phyloP scores from a whole-genome alignment of 2,797 vertebrate species.

The Myoxocephalus aenaeus region DNA sequence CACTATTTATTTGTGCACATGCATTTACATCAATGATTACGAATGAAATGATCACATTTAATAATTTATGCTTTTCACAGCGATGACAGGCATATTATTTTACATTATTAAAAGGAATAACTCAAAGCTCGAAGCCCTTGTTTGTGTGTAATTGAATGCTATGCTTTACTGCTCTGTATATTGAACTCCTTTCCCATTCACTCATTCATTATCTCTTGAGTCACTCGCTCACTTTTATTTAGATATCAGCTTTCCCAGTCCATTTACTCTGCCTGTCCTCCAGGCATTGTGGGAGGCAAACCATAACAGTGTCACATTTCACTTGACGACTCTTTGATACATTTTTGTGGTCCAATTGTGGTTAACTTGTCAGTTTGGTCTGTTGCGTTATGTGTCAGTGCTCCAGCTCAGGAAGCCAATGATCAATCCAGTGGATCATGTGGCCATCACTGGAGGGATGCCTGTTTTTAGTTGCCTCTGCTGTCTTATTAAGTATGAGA shows the following conservation, averaged over 20 bases:
- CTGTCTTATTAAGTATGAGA: slow-evolving; percentile 34
- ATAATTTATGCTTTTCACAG: slow-evolving; percentile 38
- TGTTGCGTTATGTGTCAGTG: slow-evolving; percentile 39
- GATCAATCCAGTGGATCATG: slow-evolving; percentile 39
- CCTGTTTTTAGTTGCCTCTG: slow-evolving; percentile 32
- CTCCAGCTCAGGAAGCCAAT: slow-evolving; percentile 35
- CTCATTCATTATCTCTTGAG: slow-evolving; percentile 16
- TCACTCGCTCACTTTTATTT: slow-evolving; percentile 28
- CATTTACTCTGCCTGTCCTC: slow-evolving; percentile 44
- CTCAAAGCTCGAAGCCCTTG: neutral
- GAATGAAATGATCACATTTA: slow-evolving; percentile 39
- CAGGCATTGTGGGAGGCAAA: slow-evolving; percentile 56
- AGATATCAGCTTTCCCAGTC: slow-evolving; percentile 48
- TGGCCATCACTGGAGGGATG: slow-evolving; percentile 31
- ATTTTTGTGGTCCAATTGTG: slow-evolving; percentile 68
- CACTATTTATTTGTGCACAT: slow-evolving; percentile 5
- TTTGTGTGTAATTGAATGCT: neutral
- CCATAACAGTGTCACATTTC: slow-evolving; percentile 66
- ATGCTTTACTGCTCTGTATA: slow-evolving; percentile 1
- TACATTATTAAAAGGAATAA: slow-evolving; percentile 15
- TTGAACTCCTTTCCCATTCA: slow-evolving; percentile 8
- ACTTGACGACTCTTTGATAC: slow-evolving; percentile 49
- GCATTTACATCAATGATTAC: slow-evolving; percentile 20
- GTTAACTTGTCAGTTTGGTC: slow-evolving; percentile 56
- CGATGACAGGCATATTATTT: slow-evolving; percentile 2